Evolutionary conservation across 2,888 invertebrate genomes (phyloP).

Genomic region (Cybosia mesomella): DNA sequence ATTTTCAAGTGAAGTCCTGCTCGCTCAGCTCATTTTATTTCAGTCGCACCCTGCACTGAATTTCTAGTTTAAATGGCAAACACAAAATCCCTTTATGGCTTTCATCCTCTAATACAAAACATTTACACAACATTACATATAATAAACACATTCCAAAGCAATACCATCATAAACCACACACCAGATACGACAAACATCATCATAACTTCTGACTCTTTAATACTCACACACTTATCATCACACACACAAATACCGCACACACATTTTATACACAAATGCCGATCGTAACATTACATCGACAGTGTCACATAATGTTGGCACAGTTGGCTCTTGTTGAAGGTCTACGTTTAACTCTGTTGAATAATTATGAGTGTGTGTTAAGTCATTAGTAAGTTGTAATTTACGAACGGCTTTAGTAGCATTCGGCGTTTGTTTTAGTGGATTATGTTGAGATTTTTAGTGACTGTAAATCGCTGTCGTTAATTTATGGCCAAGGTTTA

Average conservation of each 20-base stretch:
- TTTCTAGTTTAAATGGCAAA: no score
- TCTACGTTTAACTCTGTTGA: conserved; percentile 41
- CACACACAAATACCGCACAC: conserved; percentile 7
- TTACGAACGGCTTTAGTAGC: conserved; percentile 10
- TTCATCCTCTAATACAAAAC: not conserved
- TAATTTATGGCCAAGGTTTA: not conserved
- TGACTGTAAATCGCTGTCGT: not conserved
- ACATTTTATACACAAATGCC: conserved; percentile 20
- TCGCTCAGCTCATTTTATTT: no score
- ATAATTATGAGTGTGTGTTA: conserved; percentile 54
- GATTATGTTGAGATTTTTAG: conserved; percentile 6
- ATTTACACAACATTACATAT: not conserved
- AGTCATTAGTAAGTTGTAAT: conserved; percentile 34
- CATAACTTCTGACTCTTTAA: conserved; percentile 25
- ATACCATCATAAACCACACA: conserved; percentile 34
- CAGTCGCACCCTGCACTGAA: no score
- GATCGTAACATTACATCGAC: conserved; percentile 6
- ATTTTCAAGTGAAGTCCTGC: no score
- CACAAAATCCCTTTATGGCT: no score
- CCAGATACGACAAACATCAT: conserved; percentile 31
- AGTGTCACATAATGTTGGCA: conserved; percentile 60
- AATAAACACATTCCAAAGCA: conserved; percentile 28
- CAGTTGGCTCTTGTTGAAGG: conserved; percentile 61
- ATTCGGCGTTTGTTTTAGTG: conserved; percentile 2
- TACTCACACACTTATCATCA: conserved; percentile 8